Percentiles rank a stretch among this genome's conserved stretches.
Evolutionary conservation across 2,797 vertebrate species (phyloP).

Genomic region (Poecilia gillii): DNA sequence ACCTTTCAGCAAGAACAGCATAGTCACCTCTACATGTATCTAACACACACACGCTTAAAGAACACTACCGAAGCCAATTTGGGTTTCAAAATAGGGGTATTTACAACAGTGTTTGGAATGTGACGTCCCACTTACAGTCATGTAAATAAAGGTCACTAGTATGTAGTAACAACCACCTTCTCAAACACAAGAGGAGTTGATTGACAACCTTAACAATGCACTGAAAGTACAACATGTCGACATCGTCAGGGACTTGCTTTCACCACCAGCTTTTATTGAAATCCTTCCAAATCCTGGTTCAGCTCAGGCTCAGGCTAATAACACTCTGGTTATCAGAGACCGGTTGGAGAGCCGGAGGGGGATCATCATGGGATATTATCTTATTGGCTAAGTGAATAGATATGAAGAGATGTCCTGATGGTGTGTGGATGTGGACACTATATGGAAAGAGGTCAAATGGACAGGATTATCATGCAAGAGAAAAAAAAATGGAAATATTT

Average conservation of each 20-base stretch:
- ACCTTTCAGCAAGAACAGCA: constrained; percentile 58
- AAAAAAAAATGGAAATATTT: not conserved
- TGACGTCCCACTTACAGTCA: constrained; percentile 54
- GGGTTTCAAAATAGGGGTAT: constrained; percentile 32
- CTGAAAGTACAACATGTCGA: constrained; percentile 33
- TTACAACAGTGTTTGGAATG: constrained; percentile 20
- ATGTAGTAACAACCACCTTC: constrained; percentile 48
- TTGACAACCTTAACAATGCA: constrained; percentile 27
- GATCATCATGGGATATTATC: constrained; percentile 45
- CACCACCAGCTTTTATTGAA: constrained; percentile 31
- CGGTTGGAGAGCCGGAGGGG: constrained; percentile 13
- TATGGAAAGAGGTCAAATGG: constrained; percentile 1
- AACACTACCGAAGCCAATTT: constrained; percentile 20
- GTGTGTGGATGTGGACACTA: constrained; percentile 20
- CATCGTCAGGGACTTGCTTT: constrained; percentile 31
- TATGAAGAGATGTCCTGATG: constrained; percentile 26
- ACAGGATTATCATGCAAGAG: not conserved
- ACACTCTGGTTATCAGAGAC: constrained; percentile 17
- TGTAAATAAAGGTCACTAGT: constrained; percentile 33
- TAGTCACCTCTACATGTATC: constrained; percentile 25
- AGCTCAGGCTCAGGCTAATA: constrained; percentile 22
- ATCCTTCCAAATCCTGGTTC: constrained; percentile 25
- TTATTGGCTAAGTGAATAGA: constrained; percentile 40
- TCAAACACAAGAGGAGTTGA: constrained; percentile 37
- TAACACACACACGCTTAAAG: constrained; percentile 5